Conservation (phyloP, 2,113 vertebrate species). For the Otocyon megalotis region DNA sequence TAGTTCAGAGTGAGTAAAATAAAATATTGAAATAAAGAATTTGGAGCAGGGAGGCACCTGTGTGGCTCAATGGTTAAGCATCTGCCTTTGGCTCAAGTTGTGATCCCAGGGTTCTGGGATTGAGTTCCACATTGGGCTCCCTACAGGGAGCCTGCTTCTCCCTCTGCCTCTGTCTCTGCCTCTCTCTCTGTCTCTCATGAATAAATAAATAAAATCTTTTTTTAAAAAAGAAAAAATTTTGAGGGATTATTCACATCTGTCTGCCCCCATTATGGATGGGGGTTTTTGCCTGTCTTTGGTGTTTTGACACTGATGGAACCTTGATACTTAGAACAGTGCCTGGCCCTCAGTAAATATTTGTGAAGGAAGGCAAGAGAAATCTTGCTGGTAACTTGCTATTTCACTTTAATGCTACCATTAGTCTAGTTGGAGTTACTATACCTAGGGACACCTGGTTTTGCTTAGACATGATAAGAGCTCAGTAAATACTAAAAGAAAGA, state of each 20-base stretch:
- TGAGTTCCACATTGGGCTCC: too few relatives aligned
- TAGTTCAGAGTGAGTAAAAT: constrained; percentile 19
- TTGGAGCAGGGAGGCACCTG: not conserved
- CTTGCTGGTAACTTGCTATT: not conserved
- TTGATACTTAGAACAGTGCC: not conserved
- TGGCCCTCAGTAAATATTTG: not conserved
- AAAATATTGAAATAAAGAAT: not conserved
- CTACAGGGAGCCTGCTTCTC: too few relatives aligned
- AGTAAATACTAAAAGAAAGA: not conserved
- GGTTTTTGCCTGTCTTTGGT: constrained; percentile 7
- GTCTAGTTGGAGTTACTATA: not conserved
- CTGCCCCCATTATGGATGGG: not conserved
- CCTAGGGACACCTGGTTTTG: not conserved
- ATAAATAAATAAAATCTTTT: too few relatives aligned
- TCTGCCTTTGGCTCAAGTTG: too few relatives aligned
- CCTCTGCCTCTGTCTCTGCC: too few relatives aligned
- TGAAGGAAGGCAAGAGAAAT: not conserved
- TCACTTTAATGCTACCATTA: not conserved
- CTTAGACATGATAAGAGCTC: not conserved
- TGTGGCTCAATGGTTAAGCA: too few relatives aligned
- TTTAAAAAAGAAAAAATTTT: not conserved
- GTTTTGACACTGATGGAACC: not conserved
- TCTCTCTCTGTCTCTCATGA: too few relatives aligned
- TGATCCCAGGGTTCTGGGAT: too few relatives aligned
- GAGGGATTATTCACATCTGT: not conserved